Conservation (phyloP, 1,140 invertebrate species). For the Bactericera cockerelli region DNA sequence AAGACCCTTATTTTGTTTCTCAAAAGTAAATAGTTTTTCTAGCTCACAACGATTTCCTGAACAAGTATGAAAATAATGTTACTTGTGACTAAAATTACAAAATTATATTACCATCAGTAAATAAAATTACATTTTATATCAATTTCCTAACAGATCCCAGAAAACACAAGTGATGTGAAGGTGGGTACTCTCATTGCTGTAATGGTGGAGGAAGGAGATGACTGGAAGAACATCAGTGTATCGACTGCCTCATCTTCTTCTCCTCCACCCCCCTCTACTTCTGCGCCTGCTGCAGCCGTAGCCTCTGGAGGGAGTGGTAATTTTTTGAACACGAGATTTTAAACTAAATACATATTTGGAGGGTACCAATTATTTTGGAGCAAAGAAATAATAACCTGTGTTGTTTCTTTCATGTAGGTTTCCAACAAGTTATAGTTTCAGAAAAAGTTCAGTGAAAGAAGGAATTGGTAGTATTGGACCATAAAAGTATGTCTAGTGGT, state of each 20-base stretch:
- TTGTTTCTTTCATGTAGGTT: too few species aligned
- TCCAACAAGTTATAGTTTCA: too few species aligned
- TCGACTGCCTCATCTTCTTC: constrained; percentile 58
- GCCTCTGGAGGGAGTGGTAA: constrained; percentile 17
- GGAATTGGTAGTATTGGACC: too few species aligned
- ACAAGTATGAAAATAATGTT: background rate
- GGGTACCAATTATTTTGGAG: too few species aligned
- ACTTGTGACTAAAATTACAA: background rate
- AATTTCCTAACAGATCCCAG: constrained; percentile 37
- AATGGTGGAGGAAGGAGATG: constrained; percentile 63
- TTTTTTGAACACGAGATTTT: too few species aligned
- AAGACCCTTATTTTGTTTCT: background rate
- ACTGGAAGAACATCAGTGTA: constrained; percentile 44
- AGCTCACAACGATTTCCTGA: background rate
- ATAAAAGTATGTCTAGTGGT: too few species aligned
- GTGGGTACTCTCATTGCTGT: constrained; percentile 78
- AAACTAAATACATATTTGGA: too few species aligned
- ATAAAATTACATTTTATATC: too few species aligned
- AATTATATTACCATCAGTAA: too few species aligned
- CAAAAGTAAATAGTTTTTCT: background rate
- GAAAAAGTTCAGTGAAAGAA: too few species aligned
- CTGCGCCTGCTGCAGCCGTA: constrained; percentile 26
- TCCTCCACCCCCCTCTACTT: constrained; percentile 19
- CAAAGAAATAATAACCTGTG: too few species aligned
- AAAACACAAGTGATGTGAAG: constrained; percentile 64